Conservation (phyloP, 2,113 vertebrate species). For the Hemibagrus wyckioides region DNA sequence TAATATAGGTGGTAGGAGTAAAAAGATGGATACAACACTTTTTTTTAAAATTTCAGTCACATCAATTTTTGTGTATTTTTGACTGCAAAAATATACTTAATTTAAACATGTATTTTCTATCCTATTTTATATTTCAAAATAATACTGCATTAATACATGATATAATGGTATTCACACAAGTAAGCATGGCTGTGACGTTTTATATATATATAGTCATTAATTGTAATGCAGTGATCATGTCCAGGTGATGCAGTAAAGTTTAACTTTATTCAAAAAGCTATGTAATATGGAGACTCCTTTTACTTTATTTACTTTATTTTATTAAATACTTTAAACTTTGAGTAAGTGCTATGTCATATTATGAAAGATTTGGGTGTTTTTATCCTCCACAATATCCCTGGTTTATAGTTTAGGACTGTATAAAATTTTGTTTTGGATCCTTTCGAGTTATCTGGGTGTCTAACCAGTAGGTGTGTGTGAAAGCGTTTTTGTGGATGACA, state of each 20-base stretch:
- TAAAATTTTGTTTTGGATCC: background rate
- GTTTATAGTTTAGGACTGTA: background rate
- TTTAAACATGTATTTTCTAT: background rate
- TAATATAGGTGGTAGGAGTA: background rate
- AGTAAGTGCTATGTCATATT: background rate
- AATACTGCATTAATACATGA: background rate
- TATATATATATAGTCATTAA: background rate
- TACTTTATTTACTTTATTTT: background rate
- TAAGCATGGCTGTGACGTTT: background rate
- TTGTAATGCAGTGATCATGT: background rate
- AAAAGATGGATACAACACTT: background rate
- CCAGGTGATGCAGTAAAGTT: background rate
- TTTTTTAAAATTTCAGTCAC: background rate
- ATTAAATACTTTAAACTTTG: background rate
- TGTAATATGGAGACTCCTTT: background rate
- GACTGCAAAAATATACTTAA: background rate
- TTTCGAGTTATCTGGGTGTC: background rate
- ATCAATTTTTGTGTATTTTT: background rate
- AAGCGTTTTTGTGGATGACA: conserved; percentile 26
- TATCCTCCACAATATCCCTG: background rate
- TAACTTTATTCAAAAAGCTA: background rate
- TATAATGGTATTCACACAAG: background rate
- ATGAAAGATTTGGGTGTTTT: background rate
- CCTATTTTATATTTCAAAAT: too few relatives aligned
- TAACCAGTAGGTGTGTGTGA: conserved; percentile 30